These are phyloP conservation scores for Cordilura impudica DNA, from an alignment of 2,888 invertebrate species.

Conservation along the genomic window DNA sequence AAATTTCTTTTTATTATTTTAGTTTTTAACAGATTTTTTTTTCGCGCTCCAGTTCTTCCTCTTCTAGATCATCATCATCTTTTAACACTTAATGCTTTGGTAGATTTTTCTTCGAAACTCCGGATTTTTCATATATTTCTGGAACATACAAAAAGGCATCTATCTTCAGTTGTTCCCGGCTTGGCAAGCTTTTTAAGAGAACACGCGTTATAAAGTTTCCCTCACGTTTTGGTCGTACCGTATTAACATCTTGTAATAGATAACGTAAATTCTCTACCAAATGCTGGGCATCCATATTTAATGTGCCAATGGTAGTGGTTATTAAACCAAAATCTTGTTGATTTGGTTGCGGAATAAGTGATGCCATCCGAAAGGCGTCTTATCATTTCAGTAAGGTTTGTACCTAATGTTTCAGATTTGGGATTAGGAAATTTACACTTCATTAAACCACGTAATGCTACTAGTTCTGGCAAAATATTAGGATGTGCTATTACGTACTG, in stretches of 20 bases:
- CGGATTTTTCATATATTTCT: constrained; percentile 67
- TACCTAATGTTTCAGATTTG: constrained; percentile 83
- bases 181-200: constrained; percentile 82
- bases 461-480: constrained; percentile 87
- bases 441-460: constrained; percentile 86
- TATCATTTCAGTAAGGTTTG: constrained; percentile 82
- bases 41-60: no score
- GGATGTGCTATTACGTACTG: constrained; percentile 88
- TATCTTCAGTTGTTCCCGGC: constrained; percentile 84
- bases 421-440: constrained; percentile 87
- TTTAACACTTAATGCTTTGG: no score
- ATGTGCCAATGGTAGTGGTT: constrained; percentile 83
- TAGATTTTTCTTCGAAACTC: no score
- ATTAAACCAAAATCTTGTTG: constrained; percentile 86
- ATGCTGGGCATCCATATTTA: constrained; percentile 85
- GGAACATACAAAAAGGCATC: constrained; percentile 81
- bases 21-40: no score
- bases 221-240: constrained; percentile 82
- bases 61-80: no score
- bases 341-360: constrained; percentile 82
- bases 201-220: constrained; percentile 87
- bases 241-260: constrained; percentile 83
- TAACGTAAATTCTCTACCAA: constrained; percentile 86
- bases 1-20: no score
- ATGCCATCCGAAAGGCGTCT: constrained; percentile 84